Evolutionary conservation across 1,140 invertebrate genomes (phyloP).

Genomic region (Lasioglossum albipes): DNA sequence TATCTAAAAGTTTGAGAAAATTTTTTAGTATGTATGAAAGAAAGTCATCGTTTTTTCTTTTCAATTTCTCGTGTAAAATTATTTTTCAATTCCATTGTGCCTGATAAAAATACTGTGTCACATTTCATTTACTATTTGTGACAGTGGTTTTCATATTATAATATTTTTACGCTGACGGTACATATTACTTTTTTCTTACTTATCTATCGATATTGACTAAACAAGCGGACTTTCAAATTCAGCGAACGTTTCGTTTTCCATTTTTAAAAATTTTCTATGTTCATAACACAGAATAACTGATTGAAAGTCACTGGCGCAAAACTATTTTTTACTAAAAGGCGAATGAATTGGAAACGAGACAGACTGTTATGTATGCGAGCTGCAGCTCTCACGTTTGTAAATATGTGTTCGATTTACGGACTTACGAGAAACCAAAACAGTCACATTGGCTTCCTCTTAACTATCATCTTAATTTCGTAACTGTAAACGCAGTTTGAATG

Average conservation of each 20-base stretch:
- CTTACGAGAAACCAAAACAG: slow-evolving; percentile 44
- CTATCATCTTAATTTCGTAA: slow-evolving; percentile 28
- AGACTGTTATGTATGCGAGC: slow-evolving; percentile 44
- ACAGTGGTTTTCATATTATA: slow-evolving; percentile 19
- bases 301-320: slow-evolving; percentile 9
- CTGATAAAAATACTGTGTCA: slow-evolving; percentile 34
- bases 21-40: slow-evolving; percentile 15
- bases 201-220: not conserved
- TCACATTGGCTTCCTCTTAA: slow-evolving; percentile 61
- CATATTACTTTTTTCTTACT: not conserved
- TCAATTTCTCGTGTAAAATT: slow-evolving; percentile 31
- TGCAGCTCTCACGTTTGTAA: slow-evolving; percentile 50
- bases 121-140: slow-evolving; percentile 40
- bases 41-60: slow-evolving; percentile 41
- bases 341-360: slow-evolving; percentile 12
- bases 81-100: slow-evolving; percentile 47
- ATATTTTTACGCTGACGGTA: not conserved
- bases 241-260: not conserved
- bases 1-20: slow-evolving; percentile 27
- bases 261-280: not conserved
- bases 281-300: not conserved
- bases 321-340: slow-evolving; percentile 19
- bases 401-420: slow-evolving; percentile 51
- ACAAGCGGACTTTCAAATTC: not conserved
- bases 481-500: not conserved